phyloP scores from a whole-genome alignment of 1,140 invertebrate species.

The Rhynchophorus ferrugineus region DNA sequence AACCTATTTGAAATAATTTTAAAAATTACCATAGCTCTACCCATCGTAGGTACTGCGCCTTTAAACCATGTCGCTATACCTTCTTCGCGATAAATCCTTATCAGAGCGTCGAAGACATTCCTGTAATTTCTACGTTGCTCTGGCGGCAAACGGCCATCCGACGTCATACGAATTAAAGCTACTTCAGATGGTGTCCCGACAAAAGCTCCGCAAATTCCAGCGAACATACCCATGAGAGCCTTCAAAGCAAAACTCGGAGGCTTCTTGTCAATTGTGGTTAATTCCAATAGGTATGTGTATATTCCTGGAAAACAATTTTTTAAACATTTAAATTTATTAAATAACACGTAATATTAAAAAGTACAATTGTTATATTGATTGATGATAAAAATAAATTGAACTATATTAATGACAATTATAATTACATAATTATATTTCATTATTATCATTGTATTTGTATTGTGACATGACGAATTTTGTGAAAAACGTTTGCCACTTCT shows the following conservation, averaged over 20 bases:
- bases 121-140: conserved; percentile 87
- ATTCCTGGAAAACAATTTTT: conserved; percentile 52
- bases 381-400: too few relatives aligned
- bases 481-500: too few relatives aligned
- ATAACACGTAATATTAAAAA: too few relatives aligned
- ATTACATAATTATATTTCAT: too few relatives aligned
- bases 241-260: conserved; percentile 59
- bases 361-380: too few relatives aligned
- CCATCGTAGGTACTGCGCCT: conserved; percentile 73
- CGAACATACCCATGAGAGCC: conserved; percentile 68
- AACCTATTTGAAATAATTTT: too few relatives aligned
- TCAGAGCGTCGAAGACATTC: conserved; percentile 85
- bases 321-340: not conserved
- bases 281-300: conserved; percentile 89
- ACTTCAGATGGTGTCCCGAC: conserved; percentile 87
- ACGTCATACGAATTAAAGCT: conserved; percentile 89
- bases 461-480: too few relatives aligned
- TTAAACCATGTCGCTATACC: conserved; percentile 84
- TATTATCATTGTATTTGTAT: too few relatives aligned
- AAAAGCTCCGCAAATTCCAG: conserved; percentile 79
- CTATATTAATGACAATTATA: too few relatives aligned
- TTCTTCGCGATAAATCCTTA: conserved; percentile 83
- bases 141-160: conserved; percentile 82
- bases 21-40: conserved; percentile 71
- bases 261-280: conserved; percentile 55